Percentiles rank a stretch among this genome's conserved stretches.
Evolutionary conservation across 2,113 vertebrate species (phyloP).

Genomic region (Ondatra zibethicus): DNA sequence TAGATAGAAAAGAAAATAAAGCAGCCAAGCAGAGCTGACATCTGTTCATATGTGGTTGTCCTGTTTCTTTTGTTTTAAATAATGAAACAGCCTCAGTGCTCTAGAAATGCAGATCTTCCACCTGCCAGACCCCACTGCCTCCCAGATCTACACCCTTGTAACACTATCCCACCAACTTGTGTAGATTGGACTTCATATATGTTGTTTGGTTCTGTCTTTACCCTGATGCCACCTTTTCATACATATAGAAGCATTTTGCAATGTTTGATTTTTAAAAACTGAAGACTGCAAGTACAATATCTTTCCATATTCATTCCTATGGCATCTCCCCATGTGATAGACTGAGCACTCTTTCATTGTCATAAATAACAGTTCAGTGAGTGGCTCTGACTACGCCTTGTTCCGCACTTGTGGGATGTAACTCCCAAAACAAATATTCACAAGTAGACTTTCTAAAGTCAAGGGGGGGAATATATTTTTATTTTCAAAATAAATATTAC

Average conservation of each 20-base stretch:
- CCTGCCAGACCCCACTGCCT: too few relatives aligned
- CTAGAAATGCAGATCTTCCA: neutral
- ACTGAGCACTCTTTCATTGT: neutral
- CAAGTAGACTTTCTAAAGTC: neutral
- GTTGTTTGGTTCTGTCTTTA: neutral
- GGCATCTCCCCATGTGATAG: neutral
- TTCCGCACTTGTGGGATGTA: neutral
- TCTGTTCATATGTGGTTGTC: neutral
- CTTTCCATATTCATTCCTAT: neutral
- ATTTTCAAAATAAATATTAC: slow-evolving; percentile 16
- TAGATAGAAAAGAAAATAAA: neutral
- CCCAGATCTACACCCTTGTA: neutral
- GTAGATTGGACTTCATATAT: neutral
- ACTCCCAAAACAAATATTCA: neutral
- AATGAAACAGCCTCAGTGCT: neutral
- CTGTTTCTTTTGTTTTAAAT: neutral
- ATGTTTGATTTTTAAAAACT: neutral
- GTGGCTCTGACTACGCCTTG: neutral
- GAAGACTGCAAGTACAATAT: neutral
- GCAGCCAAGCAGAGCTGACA: neutral
- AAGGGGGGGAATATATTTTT: neutral
- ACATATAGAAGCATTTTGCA: neutral
- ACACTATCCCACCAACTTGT: neutral
- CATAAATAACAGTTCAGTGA: neutral
- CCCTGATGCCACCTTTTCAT: neutral